Evolutionary conservation across 2,888 invertebrate genomes (phyloP).

Genomic region (Scelioninae gen. 1): DNA sequence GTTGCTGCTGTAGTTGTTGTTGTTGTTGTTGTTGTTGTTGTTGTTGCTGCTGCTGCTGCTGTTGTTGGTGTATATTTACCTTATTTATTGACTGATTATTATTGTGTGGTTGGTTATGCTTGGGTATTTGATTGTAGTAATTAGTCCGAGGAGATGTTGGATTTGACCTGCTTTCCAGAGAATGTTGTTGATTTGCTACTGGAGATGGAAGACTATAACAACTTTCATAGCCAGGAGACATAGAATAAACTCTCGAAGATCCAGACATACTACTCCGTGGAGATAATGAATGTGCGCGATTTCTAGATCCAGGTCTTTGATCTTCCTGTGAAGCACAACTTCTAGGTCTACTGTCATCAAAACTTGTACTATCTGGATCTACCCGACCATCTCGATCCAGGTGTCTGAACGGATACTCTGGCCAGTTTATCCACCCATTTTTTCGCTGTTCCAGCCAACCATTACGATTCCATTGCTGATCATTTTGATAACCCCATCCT

Average conservation of each 20-base stretch:
- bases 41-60: slow-evolving; percentile 43
- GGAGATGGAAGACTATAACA: slow-evolving; percentile 76
- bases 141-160: slow-evolving; percentile 75
- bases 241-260: slow-evolving; percentile 75
- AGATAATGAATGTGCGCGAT: slow-evolving; percentile 78
- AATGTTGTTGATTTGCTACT: slow-evolving; percentile 75
- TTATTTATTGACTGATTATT: slow-evolving; percentile 36
- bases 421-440: slow-evolving; percentile 83
- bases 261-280: slow-evolving; percentile 80
- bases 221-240: slow-evolving; percentile 78
- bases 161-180: slow-evolving; percentile 75
- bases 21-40: slow-evolving; percentile 19
- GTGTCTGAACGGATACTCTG: slow-evolving; percentile 81
- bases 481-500: slow-evolving; percentile 83
- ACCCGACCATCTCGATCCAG: slow-evolving; percentile 87
- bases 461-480: slow-evolving; percentile 81
- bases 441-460: slow-evolving; percentile 83
- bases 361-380: slow-evolving; percentile 90
- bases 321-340: slow-evolving; percentile 81
- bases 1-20: slow-evolving; percentile 30
- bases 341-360: slow-evolving; percentile 81
- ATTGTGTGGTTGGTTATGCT: slow-evolving; percentile 44
- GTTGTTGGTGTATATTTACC: slow-evolving; percentile 10
- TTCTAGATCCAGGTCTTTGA: slow-evolving; percentile 80
- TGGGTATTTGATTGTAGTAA: slow-evolving; percentile 71